Percentiles rank a stretch among this genome's conserved stretches.
Conservation (phyloP, 2,888 invertebrate species). For the Leistus spinibarbis region DNA sequence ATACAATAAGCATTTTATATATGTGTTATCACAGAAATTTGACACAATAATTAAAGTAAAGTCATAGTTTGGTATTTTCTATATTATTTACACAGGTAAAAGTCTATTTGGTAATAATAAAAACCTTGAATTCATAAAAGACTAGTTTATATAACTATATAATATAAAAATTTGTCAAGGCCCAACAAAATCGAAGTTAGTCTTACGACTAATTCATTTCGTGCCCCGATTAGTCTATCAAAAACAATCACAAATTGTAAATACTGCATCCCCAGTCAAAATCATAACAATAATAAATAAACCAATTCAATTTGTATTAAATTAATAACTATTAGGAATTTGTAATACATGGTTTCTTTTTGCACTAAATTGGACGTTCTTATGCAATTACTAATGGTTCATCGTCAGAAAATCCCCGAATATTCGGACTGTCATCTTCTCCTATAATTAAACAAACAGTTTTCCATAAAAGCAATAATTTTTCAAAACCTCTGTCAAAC, state of each 20-base stretch:
- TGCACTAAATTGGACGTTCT: constrained; percentile 46
- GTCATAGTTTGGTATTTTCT: constrained; percentile 7
- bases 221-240: not conserved
- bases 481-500: not conserved
- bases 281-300: constrained; percentile 28
- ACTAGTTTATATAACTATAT: constrained; percentile 1
- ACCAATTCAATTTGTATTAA: constrained; percentile 18
- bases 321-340: constrained; percentile 27
- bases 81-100: not conserved
- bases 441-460: constrained; percentile 57
- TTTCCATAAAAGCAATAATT: not conserved
- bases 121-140: not conserved
- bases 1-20: constrained; percentile 14
- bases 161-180: constrained; percentile 24
- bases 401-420: constrained; percentile 91
- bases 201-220: constrained; percentile 5
- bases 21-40: constrained; percentile 50
- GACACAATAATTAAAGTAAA: constrained; percentile 46
- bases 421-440: constrained; percentile 86
- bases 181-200: constrained; percentile 14
- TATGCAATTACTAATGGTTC: constrained; percentile 92
- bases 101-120: constrained; percentile 15
- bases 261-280: constrained; percentile 26
- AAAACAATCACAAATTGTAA: constrained; percentile 31
- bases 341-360: constrained; percentile 36